Percentiles rank a stretch among this genome's conserved stretches.
Conservation (phyloP, 2,113 vertebrate genomes). For the Neogale vison region DNA sequence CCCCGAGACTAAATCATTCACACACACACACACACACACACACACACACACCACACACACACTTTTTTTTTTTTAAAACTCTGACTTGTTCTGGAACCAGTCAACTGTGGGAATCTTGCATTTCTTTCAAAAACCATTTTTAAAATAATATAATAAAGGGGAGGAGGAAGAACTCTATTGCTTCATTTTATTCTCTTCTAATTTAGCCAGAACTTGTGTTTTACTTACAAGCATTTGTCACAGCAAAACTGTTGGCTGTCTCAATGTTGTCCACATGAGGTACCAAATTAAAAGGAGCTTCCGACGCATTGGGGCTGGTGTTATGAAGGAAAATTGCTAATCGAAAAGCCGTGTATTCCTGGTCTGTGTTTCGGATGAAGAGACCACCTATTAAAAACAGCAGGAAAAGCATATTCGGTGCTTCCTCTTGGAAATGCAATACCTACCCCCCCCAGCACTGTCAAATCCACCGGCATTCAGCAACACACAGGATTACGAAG, state of each 20-base stretch:
- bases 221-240: conserved; percentile 99
- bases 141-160: neutral
- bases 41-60: too few species aligned
- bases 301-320: conserved; percentile 98
- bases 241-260: conserved; percentile 99
- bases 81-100: conserved; percentile 28
- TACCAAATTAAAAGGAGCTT: conserved; percentile 99
- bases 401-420: conserved; percentile 57
- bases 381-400: conserved; percentile 91
- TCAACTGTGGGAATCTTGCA: neutral
- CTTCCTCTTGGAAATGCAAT: conserved; percentile 71
- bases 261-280: conserved; percentile 99
- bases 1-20: conserved; percentile 54
- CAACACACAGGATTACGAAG: conserved; percentile 54
- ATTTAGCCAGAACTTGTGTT: conserved; percentile 72
- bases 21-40: too few species aligned
- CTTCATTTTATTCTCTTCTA: conserved; percentile 53
- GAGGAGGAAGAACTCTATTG: neutral
- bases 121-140: conserved; percentile 9
- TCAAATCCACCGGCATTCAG: conserved; percentile 49
- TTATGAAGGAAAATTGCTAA: conserved; percentile 99
- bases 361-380: conserved; percentile 99
- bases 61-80: neutral
- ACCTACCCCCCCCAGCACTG: neutral
- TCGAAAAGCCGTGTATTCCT: conserved; percentile 99